Evolutionary conservation across 1,140 invertebrate genomes (phyloP).

Genomic region (Kradibia gibbosae): DNA sequence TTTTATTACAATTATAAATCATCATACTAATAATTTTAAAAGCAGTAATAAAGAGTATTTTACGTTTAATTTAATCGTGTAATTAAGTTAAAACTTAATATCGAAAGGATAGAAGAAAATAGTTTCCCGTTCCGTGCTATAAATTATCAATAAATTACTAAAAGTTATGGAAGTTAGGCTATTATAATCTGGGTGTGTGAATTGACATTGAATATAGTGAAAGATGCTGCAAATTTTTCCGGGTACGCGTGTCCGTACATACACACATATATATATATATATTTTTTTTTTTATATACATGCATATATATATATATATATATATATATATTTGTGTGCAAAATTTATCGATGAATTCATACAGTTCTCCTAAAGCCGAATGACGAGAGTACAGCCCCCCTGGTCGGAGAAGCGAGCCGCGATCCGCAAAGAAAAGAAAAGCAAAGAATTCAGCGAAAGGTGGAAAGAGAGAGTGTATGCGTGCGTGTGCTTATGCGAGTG

Average conservation of each 20-base stretch:
- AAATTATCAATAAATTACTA: background rate
- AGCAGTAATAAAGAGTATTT: no score
- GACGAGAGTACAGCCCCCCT: conserved; percentile 16
- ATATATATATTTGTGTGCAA: no score
- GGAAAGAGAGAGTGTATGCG: conserved; percentile 38
- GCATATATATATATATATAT: no score
- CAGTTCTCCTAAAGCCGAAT: background rate
- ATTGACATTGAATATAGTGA: background rate
- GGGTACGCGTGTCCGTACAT: background rate
- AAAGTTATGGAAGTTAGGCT: background rate
- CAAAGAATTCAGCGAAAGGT: conserved; percentile 43
- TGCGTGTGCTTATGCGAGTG: no score
- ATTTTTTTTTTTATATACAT: no score
- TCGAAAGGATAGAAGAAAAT: no score
- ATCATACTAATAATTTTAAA: no score
- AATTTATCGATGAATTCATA: conserved; percentile 22
- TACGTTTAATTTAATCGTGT: no score
- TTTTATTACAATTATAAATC: no score
- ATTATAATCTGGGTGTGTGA: background rate
- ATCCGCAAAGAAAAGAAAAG: conserved; percentile 24
- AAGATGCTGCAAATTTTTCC: conserved; percentile 7
- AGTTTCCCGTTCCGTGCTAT: no score
- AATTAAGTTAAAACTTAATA: no score
- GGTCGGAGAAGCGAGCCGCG: background rate
- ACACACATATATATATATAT: no score